Conservation (phyloP, 2,888 invertebrate species). For the Dorcus hopei region DNA sequence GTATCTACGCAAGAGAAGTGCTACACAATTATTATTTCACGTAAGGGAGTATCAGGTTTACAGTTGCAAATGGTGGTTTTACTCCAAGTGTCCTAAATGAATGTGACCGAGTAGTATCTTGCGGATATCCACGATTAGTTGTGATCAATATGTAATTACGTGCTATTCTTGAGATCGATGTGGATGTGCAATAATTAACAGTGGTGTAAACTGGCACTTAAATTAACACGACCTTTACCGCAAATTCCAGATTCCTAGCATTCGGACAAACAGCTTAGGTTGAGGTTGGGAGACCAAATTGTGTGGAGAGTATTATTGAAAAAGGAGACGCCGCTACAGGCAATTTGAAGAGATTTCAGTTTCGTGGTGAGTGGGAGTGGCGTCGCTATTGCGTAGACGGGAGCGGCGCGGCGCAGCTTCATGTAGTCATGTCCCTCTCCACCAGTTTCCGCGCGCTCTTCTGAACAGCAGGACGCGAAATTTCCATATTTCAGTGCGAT, state of each 20-base stretch:
- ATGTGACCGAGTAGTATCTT: no score
- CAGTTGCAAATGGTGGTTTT: no score
- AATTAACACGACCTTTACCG: constrained; percentile 26
- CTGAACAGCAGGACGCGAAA: constrained; percentile 39
- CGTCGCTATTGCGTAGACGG: constrained; percentile 37
- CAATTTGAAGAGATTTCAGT: constrained; percentile 38
- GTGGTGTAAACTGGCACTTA: constrained; percentile 18
- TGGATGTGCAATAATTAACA: constrained; percentile 11
- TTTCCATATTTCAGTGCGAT: constrained; percentile 20
- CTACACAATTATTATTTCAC: no score
- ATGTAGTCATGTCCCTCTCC: constrained; percentile 39
- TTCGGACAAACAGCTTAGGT: constrained; percentile 25
- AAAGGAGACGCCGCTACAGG: constrained; percentile 29
- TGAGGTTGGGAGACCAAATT: constrained; percentile 22
- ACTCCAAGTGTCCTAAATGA: no score
- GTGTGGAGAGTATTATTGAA: constrained; percentile 32
- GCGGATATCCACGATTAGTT: no score
- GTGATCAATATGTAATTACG: no score
- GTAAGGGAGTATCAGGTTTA: no score
- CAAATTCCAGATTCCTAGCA: constrained; percentile 26
- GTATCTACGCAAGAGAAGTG: no score
- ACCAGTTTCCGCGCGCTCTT: constrained; percentile 46
- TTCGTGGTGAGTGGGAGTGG: constrained; percentile 44
- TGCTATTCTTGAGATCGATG: no score
- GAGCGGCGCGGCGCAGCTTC: constrained; percentile 42